Evolutionary conservation across 2,797 vertebrate species (phyloP).

Genomic region (Balearica regulorum): DNA sequence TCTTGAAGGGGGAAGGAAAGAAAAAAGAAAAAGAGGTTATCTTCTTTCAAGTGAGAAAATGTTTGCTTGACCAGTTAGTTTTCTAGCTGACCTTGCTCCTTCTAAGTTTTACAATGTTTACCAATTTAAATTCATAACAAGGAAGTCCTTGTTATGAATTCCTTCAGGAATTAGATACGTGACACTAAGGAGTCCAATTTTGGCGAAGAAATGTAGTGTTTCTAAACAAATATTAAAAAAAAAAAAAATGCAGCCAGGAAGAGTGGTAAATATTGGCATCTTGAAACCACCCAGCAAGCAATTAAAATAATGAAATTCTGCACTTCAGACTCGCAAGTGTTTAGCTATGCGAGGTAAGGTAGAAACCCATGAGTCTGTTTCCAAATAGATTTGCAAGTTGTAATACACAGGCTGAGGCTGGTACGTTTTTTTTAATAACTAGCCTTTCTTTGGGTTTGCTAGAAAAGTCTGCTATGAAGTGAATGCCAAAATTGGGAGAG

Average conservation of each 20-base stretch:
- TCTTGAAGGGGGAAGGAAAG: neutral
- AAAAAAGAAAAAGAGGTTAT: neutral
- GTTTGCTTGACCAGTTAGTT: slow-evolving; percentile 1
- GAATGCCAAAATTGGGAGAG: neutral
- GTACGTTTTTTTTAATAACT: neutral
- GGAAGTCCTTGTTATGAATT: too few species aligned
- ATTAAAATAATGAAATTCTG: neutral
- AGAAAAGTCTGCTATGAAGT: neutral
- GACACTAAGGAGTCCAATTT: neutral
- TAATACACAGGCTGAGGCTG: neutral
- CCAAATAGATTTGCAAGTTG: neutral
- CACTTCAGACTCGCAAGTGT: neutral
- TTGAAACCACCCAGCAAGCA: neutral
- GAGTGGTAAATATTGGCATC: neutral
- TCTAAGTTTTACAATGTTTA: neutral
- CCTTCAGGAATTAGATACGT: neutral
- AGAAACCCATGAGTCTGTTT: neutral
- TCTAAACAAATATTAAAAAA: neutral
- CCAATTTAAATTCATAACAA: neutral
- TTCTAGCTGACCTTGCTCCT: neutral
- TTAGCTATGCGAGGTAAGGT: neutral
- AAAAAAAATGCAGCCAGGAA: neutral
- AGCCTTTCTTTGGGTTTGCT: neutral
- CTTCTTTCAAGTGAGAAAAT: slow-evolving; percentile 4
- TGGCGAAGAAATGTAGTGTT: neutral